A percentile compares a stretch with the other conserved stretches of the same genome.
These are phyloP conservation scores for Tipula vernalis DNA, from an alignment of 2,888 invertebrate genomes.

Conservation along the genomic window DNA sequence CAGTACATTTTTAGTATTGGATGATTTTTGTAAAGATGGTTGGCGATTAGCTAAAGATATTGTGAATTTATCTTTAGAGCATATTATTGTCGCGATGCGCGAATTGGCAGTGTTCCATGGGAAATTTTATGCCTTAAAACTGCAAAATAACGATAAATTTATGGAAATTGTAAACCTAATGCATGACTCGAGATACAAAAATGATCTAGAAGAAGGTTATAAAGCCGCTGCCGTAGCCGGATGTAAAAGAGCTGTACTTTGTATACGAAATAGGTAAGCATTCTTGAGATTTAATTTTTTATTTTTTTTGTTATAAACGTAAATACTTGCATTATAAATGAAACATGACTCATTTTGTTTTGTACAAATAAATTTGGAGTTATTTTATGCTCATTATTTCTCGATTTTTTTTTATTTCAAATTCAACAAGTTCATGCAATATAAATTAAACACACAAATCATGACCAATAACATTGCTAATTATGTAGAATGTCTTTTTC, in stretches of 20 bases:
- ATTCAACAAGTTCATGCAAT: too few relatives aligned
- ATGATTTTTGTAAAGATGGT: slow-evolving; percentile 25
- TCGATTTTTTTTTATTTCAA: too few relatives aligned
- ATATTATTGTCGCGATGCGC: slow-evolving; percentile 22
- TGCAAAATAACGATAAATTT: slow-evolving; percentile 18
- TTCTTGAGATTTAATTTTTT: not conserved
- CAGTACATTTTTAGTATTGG: slow-evolving; percentile 24
- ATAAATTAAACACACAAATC: too few relatives aligned
- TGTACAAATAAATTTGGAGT: too few relatives aligned
- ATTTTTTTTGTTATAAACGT: too few relatives aligned
- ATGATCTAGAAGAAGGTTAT: slow-evolving; percentile 20
- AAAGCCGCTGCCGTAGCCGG: slow-evolving; percentile 13
- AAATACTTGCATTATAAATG: too few relatives aligned
- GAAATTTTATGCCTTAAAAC: slow-evolving; percentile 25
- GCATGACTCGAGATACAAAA: slow-evolving; percentile 24
- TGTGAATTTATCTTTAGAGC: slow-evolving; percentile 27
- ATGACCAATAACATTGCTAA: too few relatives aligned
- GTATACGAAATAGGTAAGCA: slow-evolving; percentile 12
- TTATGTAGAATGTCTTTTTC: too few relatives aligned
- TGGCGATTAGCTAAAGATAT: slow-evolving; percentile 25
- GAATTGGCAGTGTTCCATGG: slow-evolving; percentile 30
- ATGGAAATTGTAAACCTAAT: slow-evolving; percentile 20
- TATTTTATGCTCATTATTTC: too few relatives aligned
- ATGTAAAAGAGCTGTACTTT: slow-evolving; percentile 18
- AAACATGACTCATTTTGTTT: too few relatives aligned